These are phyloP conservation scores for Antennarius maculatus DNA, from an alignment of 2,797 vertebrate species.

Conservation along the genomic window DNA sequence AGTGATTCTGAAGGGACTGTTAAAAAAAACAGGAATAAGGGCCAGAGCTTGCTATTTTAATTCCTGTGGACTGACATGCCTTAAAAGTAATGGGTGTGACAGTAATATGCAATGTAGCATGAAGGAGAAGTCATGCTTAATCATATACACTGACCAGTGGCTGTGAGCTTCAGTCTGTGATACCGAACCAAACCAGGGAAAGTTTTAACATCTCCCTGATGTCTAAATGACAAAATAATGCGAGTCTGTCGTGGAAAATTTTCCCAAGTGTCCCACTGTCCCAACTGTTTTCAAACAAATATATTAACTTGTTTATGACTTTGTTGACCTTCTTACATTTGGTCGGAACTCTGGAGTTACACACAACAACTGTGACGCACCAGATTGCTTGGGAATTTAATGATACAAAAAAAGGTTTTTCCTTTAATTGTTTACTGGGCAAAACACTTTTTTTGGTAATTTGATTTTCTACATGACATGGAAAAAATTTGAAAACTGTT, in stretches of 20 bases:
- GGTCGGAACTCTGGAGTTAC: not conserved
- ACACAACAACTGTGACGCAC: not conserved
- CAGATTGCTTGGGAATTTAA: not conserved
- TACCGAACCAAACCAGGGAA: not conserved
- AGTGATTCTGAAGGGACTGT: slow-evolving; percentile 58
- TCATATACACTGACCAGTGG: slow-evolving; percentile 24
- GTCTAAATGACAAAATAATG: not conserved
- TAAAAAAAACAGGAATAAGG: slow-evolving; percentile 55
- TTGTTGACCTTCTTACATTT: not conserved
- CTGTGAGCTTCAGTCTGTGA: slow-evolving; percentile 6
- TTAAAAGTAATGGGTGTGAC: slow-evolving; percentile 53
- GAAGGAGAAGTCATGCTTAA: slow-evolving; percentile 42
- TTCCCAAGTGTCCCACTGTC: no score
- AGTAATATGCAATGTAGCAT: slow-evolving; percentile 61
- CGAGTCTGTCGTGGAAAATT: no score
- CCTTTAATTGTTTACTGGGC: not conserved
- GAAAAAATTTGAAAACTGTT: no score
- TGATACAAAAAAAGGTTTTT: not conserved
- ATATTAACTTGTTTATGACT: not conserved
- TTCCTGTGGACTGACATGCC: slow-evolving; percentile 47
- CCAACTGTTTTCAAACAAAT: not conserved
- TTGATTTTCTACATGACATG: no score
- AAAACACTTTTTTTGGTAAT: no score
- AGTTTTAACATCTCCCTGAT: not conserved
- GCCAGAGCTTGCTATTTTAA: slow-evolving; percentile 63